Evolutionary conservation across 2,797 vertebrate genomes (phyloP).

Genomic region (Buphagus erythrorhynchus): DNA sequence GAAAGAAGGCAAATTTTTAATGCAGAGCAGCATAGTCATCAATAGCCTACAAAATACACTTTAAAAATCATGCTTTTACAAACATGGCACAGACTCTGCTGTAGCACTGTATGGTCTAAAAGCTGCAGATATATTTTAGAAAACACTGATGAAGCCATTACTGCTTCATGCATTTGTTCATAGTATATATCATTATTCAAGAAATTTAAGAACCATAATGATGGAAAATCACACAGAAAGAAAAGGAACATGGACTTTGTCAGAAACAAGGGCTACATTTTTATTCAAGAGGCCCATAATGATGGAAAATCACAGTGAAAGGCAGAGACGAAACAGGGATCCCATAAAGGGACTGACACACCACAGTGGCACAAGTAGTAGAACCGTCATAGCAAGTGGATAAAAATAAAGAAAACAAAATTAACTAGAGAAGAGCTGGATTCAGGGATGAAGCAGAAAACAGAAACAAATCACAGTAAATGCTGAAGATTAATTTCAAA

Average conservation of each 20-base stretch:
- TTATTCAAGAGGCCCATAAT: constrained; percentile 86
- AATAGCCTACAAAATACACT: constrained; percentile 57
- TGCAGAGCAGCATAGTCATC: constrained; percentile 3
- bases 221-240: constrained; percentile 84
- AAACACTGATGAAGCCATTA: constrained; percentile 82
- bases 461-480: constrained; percentile 76
- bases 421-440: constrained; percentile 77
- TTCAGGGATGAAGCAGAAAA: constrained; percentile 53
- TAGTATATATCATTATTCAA: constrained; percentile 84
- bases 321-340: constrained; percentile 76
- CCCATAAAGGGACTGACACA: constrained; percentile 76
- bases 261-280: constrained; percentile 83
- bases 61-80: constrained; percentile 66
- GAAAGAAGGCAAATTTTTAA: constrained; percentile 67
- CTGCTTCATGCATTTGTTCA: constrained; percentile 80
- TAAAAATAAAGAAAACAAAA: constrained; percentile 82
- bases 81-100: constrained; percentile 55
- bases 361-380: constrained; percentile 70
- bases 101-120: constrained; percentile 42
- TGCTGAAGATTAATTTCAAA: constrained; percentile 78
- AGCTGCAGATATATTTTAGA: constrained; percentile 72
- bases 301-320: constrained; percentile 84
- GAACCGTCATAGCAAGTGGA: constrained; percentile 69
- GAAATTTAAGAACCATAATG: constrained; percentile 84
- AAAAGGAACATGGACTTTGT: constrained; percentile 80